phyloP scores from a whole-genome alignment of 2,888 invertebrate genomes.

The Euclidia mi region DNA sequence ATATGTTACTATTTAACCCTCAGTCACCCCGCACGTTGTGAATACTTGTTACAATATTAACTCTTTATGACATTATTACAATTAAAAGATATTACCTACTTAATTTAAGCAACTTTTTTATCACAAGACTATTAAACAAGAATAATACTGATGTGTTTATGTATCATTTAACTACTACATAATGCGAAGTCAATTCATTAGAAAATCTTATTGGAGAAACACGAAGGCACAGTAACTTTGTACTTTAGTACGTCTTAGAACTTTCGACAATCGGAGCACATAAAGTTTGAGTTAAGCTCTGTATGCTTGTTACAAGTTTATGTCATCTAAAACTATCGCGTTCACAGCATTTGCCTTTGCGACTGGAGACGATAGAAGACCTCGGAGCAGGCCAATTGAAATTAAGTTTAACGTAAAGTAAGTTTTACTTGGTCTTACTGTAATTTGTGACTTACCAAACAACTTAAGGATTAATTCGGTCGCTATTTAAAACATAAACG shows the following conservation, averaged over 20 bases:
- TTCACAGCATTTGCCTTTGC: no score
- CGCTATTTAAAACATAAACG: no score
- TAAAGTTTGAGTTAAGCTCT: no score
- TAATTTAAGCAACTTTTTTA: conserved; percentile 44
- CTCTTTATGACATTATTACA: conserved; percentile 34
- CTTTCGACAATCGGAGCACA: conserved; percentile 1
- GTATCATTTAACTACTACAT: neutral
- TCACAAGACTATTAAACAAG: conserved; percentile 46
- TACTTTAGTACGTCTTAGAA: neutral
- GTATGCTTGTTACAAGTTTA: no score
- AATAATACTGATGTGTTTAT: conserved; percentile 26
- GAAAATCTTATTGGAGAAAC: neutral
- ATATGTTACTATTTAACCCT: conserved; percentile 27
- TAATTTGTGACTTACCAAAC: no score
- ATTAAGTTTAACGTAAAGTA: no score
- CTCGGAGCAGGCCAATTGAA: no score
- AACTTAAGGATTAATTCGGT: no score
- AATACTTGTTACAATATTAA: conserved; percentile 32
- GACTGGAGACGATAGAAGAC: no score
- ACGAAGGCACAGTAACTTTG: neutral
- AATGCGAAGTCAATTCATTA: neutral
- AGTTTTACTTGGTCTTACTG: no score
- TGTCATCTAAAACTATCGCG: no score
- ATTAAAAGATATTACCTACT: conserved; percentile 30
- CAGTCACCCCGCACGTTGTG: conserved; percentile 43